phyloP scores from a whole-genome alignment of 1,140 invertebrate genomes.

The Caerostris extrusa region DNA sequence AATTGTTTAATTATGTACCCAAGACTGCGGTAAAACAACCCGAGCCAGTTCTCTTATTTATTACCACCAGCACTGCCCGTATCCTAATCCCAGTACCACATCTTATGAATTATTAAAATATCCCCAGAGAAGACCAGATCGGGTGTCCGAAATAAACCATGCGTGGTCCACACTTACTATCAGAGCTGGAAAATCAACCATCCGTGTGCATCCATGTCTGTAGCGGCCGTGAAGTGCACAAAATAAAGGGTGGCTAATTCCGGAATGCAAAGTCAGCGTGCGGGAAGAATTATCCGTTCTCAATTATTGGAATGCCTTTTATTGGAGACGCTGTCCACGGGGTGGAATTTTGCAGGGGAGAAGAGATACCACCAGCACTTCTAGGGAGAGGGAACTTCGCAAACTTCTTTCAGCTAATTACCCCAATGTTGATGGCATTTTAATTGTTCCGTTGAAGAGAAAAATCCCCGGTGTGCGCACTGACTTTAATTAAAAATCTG shows the following conservation, averaged over 20 bases:
- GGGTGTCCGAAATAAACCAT: neutral
- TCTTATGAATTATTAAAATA: constrained; percentile 36
- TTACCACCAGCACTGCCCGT: neutral
- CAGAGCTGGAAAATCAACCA: neutral
- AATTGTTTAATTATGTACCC: no score
- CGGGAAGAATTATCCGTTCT: neutral
- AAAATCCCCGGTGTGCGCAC: neutral
- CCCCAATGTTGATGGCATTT: constrained; percentile 60
- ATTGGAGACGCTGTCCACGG: neutral
- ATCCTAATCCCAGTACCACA: no score
- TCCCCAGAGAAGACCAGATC: neutral
- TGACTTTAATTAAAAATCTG: constrained; percentile 51
- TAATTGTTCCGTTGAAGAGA: constrained; percentile 41
- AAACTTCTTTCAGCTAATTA: constrained; percentile 49
- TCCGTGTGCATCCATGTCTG: neutral
- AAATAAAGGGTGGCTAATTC: neutral
- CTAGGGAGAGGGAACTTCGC: neutral
- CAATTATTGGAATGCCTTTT: constrained; percentile 1
- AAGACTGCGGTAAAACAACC: no score
- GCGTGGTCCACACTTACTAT: neutral
- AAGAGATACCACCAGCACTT: neutral
- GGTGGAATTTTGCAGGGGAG: neutral
- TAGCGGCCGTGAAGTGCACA: neutral
- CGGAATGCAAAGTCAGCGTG: constrained; percentile 17
- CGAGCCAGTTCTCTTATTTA: neutral